Evolutionary conservation across 1,140 invertebrate genomes (phyloP).

Genomic region (Pseudomyrmex flavicornis): DNA sequence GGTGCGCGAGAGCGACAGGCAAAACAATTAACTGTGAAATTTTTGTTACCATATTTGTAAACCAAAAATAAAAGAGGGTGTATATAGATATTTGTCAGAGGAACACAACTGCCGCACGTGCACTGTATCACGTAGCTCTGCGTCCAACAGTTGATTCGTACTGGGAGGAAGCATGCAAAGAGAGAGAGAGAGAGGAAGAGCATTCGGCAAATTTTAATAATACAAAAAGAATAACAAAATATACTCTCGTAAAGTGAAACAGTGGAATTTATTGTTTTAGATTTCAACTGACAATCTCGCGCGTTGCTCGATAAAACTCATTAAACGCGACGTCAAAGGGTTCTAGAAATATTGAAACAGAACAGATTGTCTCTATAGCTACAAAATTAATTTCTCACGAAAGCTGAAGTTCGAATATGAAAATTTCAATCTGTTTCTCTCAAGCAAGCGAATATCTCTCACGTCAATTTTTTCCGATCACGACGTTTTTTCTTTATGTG

Average conservation of each 20-base stretch:
- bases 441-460: no score
- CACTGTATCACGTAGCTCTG: conserved; percentile 13
- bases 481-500: background rate
- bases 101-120: conserved; percentile 27
- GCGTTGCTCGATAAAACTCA: no score
- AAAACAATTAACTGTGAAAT: no score
- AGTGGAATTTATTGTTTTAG: background rate
- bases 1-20: background rate
- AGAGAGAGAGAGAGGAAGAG: background rate
- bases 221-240: background rate
- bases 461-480: background rate
- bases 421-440: no score
- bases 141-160: conserved; percentile 32
- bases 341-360: no score
- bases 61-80: background rate
- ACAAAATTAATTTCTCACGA: no score
- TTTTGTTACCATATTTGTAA: no score
- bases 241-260: background rate
- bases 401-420: no score
- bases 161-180: background rate
- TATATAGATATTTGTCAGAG: background rate
- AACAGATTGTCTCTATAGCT: no score
- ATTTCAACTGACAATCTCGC: no score
- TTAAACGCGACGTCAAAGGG: no score
- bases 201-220: no score